Conservation (phyloP, 2,113 vertebrate species). For the Bettongia penicillata region DNA sequence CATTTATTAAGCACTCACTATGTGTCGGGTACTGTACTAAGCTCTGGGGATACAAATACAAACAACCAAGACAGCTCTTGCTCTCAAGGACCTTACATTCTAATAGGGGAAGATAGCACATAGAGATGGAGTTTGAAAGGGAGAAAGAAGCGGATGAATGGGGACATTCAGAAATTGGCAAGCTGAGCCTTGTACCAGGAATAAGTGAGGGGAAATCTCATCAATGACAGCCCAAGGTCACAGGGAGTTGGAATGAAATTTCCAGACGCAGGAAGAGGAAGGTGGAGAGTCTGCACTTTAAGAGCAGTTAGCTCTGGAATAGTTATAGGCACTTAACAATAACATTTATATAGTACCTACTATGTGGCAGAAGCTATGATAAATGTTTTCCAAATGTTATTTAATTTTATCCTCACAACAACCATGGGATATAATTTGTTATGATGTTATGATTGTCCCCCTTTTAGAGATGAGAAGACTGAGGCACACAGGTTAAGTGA, state of each 20-base stretch:
- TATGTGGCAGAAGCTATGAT: neutral
- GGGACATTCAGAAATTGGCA: too few species aligned
- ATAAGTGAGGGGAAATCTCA: neutral
- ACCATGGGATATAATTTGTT: neutral
- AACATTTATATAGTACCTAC: neutral
- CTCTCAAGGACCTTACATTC: too few species aligned
- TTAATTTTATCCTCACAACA: neutral
- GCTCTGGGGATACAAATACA: too few species aligned
- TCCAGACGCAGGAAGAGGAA: neutral
- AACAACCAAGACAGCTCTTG: too few species aligned
- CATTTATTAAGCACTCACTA: too few species aligned
- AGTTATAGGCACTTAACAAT: neutral
- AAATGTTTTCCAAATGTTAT: neutral
- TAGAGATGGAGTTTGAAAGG: too few species aligned
- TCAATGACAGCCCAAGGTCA: neutral
- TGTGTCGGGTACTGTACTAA: too few species aligned
- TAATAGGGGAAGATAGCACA: too few species aligned
- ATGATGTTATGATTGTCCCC: neutral
- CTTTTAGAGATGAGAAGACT: neutral
- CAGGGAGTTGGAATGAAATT: neutral
- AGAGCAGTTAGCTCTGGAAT: neutral
- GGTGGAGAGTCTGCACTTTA: neutral
- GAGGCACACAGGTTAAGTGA: neutral
- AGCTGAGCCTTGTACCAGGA: neutral
- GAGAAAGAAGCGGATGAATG: too few species aligned